Evolutionary conservation across 2,888 invertebrate species (phyloP), one percentile per base, ranked within the genome.

Genomic region (Heteromurus nitidus): DNA sequence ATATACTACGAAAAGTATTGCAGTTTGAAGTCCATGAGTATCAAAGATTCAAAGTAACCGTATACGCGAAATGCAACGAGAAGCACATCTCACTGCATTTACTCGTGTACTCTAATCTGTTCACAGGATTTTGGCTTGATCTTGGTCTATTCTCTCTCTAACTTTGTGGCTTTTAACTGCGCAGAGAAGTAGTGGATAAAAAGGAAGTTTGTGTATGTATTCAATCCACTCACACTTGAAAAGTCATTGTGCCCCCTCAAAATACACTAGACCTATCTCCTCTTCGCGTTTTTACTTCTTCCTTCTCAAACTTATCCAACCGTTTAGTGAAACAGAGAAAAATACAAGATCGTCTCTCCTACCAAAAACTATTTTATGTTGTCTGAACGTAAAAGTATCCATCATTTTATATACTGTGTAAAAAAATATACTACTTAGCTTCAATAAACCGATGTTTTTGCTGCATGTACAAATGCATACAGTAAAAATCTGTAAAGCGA

Each of bases 261-360:
- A 44, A 36, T 55, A 68, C 50, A 24, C 53, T 13, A 30, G 28
- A n/a, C n/a, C 31, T 69, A 47, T 67, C 30, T 69, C 69, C 53
- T 70, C 58, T 70, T 53, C 31, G 24, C 60, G 20, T 67, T 44
- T 31, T 44, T 36, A 11, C 62, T 47, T 47, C 60, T 72, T 72
- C 72, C 72, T 72, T 62, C 70, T 70, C 72, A 72, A 62, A 72
- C 44, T 60, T 72, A 72, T 72, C 72, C 72, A 62, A 72, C 62
- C 72, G 62, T 72, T 44, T 30, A 72, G 60, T 26, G 44, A 70
- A 70, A 70, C 42, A 70, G 20, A 70, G 24, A 24, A 47, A 47
- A 16, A 16, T 47, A 47, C n/a, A 47, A 47, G 47, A 47, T 47
- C 11, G 47, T 13, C 47, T 47, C 47, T 16, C 47, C 47, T 3